phyloP scores from a whole-genome alignment of 2,888 invertebrate genomes.

The Tetanocera ferruginea region DNA sequence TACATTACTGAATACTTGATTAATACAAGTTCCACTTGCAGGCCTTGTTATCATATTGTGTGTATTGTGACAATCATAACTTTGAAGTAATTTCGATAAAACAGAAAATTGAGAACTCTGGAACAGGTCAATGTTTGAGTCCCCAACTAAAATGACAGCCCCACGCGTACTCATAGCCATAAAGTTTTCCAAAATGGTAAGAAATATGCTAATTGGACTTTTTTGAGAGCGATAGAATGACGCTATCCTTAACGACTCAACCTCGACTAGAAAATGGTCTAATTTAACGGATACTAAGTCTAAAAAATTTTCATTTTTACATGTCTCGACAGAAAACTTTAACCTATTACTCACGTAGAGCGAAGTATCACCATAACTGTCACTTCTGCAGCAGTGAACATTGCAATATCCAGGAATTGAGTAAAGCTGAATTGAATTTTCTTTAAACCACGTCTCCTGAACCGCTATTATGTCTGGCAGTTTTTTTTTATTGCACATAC shows the following conservation, averaged over 20 bases:
- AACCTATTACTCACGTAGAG: neutral
- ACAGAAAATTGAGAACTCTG: neutral
- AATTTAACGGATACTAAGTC: neutral
- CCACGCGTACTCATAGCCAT: neutral
- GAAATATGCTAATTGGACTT: neutral
- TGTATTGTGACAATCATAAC: neutral
- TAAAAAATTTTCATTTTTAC: neutral
- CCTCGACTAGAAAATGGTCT: neutral
- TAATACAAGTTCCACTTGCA: conserved; percentile 13
- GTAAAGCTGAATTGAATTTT: neutral
- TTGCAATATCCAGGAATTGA: conserved; percentile 23
- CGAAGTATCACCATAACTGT: conserved; percentile 21
- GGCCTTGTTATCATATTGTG: conserved; percentile 23
- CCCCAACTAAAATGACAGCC: conserved; percentile 13
- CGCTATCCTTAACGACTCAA: conserved; percentile 5
- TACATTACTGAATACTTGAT: no score
- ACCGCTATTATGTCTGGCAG: conserved; percentile 24
- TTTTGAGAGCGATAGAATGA: conserved; percentile 22
- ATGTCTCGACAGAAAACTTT: neutral
- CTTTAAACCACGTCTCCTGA: conserved; percentile 31
- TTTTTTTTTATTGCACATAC: no score
- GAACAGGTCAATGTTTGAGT: conserved; percentile 30
- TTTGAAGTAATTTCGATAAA: neutral
- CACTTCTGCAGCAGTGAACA: conserved; percentile 26
- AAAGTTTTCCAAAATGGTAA: neutral